These are phyloP conservation scores for Umimayanthus kanabou DNA, from an alignment of 92 coral and sea anemone genomes.

Conservation along the genomic window DNA sequence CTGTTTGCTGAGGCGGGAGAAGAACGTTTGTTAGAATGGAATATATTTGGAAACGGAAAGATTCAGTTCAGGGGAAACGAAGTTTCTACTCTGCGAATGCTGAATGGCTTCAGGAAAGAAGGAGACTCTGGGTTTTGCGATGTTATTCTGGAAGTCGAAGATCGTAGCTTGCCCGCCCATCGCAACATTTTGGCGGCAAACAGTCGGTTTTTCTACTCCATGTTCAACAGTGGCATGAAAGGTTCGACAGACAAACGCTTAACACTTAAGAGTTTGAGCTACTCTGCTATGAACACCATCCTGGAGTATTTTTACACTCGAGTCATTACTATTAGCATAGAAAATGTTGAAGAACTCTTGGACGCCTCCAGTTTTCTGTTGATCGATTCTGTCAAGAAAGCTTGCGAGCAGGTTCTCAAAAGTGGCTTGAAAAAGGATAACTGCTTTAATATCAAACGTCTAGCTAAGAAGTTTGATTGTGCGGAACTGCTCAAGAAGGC, in stretches of 20 bases:
- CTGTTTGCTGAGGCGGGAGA: slow-evolving; percentile 62
- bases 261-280: slow-evolving; percentile 54
- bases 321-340: slow-evolving; percentile 57
- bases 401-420: slow-evolving; percentile 64
- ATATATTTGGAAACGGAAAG: slow-evolving; percentile 49
- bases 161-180: slow-evolving; percentile 65
- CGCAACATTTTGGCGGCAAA: slow-evolving; percentile 89
- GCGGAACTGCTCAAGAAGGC: slow-evolving; percentile 50
- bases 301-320: slow-evolving; percentile 85
- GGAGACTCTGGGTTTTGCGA: slow-evolving; percentile 88
- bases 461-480: slow-evolving; percentile 73
- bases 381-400: slow-evolving; percentile 62
- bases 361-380: slow-evolving; percentile 77
- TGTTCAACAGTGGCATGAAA: slow-evolving; percentile 85
- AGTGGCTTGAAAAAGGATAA: slow-evolving; percentile 56
- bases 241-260: slow-evolving; percentile 63
- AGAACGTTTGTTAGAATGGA: slow-evolving; percentile 53
- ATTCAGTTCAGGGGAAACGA: slow-evolving; percentile 64
- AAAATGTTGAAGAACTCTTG: slow-evolving; percentile 62
- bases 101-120: slow-evolving; percentile 70
- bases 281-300: slow-evolving; percentile 61
- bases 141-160: slow-evolving; percentile 73
- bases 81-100: slow-evolving; percentile 45
- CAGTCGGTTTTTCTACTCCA: slow-evolving; percentile 75
- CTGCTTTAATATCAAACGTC: slow-evolving; percentile 63